Evolutionary conservation across 1,140 invertebrate species (phyloP), one percentile per base, ranked within the genome.

Genomic region (Stegodyphus mimosarum): DNA sequence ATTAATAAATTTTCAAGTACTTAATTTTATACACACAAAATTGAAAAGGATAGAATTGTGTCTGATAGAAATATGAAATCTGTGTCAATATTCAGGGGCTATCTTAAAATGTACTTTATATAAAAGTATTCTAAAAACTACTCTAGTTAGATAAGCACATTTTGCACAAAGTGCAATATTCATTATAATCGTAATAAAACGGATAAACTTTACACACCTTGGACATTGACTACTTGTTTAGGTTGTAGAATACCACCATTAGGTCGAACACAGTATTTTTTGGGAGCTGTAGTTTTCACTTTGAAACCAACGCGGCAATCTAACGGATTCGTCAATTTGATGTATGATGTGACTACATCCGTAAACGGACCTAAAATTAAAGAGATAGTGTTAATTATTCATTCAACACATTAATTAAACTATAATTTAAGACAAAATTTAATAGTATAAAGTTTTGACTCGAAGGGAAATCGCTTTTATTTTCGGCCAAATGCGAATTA

Each of bases 211-310:
- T 15, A 79, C 64, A 87, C 87, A 98, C 97, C 96, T 91, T 96
- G 74, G 89, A 99, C 95, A 91, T 94, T 94, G 87, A 95, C 93
- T 86, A 92, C 91, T 88, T 92, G 92, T 89, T 94, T 94, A 48
- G 97, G 93, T 87, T 94, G 93, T 74, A 99, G 92, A 48, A 95
- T 89, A 86, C 99, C 99, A 90, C 96, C 98, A 91, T 99, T 99
- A 87, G 99, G 99, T 90, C 98, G 94, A 85, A 99, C 99, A 92
- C 99, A 99, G 91, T 99, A 99, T 89, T 96, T 95, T 91, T 98
- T 99, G 83, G 99, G 99, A 88, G 98, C 98, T 89, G 99, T 99
- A 74, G 99, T 99, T 92, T 99, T 99, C 88, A 99, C 99, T 94
- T 99, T 99, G 92, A 99, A 99, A 91, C 96, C 94, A 88, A 99